These are phyloP conservation scores for Delia radicum DNA, from an alignment of 1,140 invertebrate species.

Conservation along the genomic window DNA sequence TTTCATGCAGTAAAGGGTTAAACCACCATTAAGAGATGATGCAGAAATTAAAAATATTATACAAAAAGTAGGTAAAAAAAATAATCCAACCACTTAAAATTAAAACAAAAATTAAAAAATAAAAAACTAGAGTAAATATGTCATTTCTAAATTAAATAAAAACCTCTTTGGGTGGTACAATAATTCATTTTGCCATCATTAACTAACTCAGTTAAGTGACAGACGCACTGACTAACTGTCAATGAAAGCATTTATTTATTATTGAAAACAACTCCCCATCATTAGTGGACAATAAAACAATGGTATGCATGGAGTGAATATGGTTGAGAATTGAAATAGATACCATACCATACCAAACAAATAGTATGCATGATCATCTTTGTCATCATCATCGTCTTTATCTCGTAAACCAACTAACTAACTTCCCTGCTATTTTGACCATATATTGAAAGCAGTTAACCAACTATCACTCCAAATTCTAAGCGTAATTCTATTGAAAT, in stretches of 20 bases:
- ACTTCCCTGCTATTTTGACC: background rate
- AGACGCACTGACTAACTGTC: background rate
- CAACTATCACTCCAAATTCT: slow-evolving; percentile 20
- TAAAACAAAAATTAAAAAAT: background rate
- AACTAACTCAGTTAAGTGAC: too few species aligned
- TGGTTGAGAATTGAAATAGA: too few species aligned
- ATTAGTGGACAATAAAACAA: background rate
- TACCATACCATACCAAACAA: background rate
- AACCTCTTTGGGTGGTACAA: background rate
- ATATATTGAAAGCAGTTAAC: background rate
- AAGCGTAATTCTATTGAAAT: slow-evolving; percentile 21
- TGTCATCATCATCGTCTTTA: too few species aligned
- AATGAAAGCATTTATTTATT: background rate
- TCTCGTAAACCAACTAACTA: background rate
- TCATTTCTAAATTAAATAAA: too few species aligned
- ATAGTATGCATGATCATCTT: background rate
- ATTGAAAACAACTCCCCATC: background rate
- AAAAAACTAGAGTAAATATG: too few species aligned
- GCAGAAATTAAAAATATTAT: background rate
- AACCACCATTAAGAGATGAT: too few species aligned
- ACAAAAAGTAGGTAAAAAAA: background rate
- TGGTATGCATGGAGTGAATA: background rate
- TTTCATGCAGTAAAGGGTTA: too few species aligned
- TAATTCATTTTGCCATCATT: background rate
- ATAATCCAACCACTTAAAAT: background rate